Evolutionary conservation across 2,113 vertebrate genomes (phyloP).

Genomic region (Lanius collurio): DNA sequence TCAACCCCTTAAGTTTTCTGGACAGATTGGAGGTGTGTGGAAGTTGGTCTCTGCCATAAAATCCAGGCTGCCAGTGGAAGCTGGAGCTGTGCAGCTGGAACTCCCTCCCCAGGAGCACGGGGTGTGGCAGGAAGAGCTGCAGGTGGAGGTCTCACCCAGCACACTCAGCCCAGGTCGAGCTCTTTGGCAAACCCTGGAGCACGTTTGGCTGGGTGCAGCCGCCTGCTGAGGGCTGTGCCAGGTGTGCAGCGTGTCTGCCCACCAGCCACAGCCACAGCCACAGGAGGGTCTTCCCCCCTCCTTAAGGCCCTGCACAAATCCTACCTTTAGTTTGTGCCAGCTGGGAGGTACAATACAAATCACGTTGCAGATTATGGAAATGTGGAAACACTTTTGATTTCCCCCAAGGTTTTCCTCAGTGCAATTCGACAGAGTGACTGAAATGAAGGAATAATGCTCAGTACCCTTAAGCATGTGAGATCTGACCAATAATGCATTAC

Average conservation of each 20-base stretch:
- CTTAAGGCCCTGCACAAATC: neutral
- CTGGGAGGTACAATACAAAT: neutral
- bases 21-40: accelerated
- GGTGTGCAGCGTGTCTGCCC: neutral
- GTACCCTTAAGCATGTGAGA: neutral
- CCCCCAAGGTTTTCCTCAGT: neutral
- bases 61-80: neutral
- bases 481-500: slow-evolving; percentile 10
- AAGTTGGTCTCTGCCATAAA: neutral
- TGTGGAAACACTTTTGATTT: neutral
- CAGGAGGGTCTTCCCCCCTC: neutral
- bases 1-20: neutral
- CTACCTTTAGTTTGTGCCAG: neutral
- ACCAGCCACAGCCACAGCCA: accelerated
- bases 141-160: neutral
- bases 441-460: neutral
- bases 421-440: neutral
- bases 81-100: neutral
- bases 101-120: neutral
- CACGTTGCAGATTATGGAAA: neutral
- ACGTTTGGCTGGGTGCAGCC: neutral
- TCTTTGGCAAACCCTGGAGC: neutral
- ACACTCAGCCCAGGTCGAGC: neutral
- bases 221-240: neutral
- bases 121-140: neutral